These are phyloP conservation scores for Leptinotarsa juncta DNA, from an alignment of 2,888 invertebrate genomes.

Conservation along the genomic window DNA sequence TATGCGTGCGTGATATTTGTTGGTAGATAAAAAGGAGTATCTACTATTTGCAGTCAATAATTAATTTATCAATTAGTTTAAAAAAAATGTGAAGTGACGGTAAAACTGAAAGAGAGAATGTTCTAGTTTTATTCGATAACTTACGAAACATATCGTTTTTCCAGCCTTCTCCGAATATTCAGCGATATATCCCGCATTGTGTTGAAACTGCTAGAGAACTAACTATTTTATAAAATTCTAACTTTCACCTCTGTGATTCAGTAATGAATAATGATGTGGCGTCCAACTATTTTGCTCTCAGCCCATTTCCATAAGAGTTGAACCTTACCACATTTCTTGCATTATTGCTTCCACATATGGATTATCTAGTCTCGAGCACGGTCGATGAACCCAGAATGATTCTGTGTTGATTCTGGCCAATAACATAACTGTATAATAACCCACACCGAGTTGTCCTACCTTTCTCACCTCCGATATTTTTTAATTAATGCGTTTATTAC, in stretches of 20 bases:
- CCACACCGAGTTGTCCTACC: neutral
- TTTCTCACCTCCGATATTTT: neutral
- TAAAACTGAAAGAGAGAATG: too few species aligned
- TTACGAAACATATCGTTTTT: neutral
- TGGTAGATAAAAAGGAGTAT: too few species aligned
- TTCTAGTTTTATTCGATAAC: neutral
- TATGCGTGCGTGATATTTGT: too few species aligned
- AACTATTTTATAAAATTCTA: neutral
- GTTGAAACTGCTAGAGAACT: neutral
- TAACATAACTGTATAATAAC: slow-evolving; percentile 10
- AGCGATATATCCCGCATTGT: neutral
- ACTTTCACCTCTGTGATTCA: neutral
- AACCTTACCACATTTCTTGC: neutral
- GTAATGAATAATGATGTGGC: neutral
- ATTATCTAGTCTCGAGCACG: slow-evolving; percentile 23
- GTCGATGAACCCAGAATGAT: slow-evolving; percentile 16
- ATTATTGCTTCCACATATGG: slow-evolving; percentile 24
- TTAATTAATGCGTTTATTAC: neutral
- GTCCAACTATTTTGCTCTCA: neutral
- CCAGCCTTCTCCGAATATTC: neutral
- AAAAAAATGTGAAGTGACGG: too few species aligned
- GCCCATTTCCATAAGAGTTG: neutral
- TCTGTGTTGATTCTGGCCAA: slow-evolving; percentile 19
- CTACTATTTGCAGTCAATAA: too few species aligned
- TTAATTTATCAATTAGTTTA: too few species aligned